phyloP scores from a whole-genome alignment of 2,888 invertebrate genomes.

The Drosophila robusta region DNA sequence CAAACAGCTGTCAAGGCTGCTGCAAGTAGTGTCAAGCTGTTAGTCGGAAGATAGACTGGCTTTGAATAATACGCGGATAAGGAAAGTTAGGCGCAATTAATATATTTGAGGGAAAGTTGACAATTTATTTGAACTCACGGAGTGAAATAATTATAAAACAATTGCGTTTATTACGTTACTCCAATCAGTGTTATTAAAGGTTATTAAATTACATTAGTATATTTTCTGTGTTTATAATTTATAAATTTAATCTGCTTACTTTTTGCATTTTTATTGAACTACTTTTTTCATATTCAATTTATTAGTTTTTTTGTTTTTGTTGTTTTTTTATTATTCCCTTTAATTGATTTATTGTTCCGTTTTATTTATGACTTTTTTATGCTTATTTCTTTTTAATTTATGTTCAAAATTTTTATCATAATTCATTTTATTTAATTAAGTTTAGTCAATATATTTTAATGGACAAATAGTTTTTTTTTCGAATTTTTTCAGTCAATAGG shows the following conservation, averaged over 20 bases:
- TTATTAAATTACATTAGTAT: too few species aligned
- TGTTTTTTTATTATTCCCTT: background rate
- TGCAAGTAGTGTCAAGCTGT: background rate
- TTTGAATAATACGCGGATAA: background rate
- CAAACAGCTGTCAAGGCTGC: conserved; percentile 35
- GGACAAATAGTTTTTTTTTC: too few species aligned
- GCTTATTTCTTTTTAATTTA: background rate
- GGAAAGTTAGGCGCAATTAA: conserved; percentile 24
- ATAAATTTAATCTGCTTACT: background rate
- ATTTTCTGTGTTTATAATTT: background rate
- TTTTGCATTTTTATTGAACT: too few species aligned
- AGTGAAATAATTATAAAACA: background rate
- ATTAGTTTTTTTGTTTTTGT: background rate
- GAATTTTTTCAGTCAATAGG: background rate
- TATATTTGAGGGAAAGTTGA: conserved; percentile 23
- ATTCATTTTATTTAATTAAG: too few species aligned
- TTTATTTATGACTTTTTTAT: too few species aligned
- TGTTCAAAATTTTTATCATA: too few species aligned
- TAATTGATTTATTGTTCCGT: too few species aligned
- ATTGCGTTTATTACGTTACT: background rate
- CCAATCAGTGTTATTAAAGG: background rate
- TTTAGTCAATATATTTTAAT: background rate
- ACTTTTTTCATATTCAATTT: too few species aligned
- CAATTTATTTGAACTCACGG: conserved; percentile 12
- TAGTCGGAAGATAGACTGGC: conserved; percentile 1